Conservation (phyloP, 2,797 vertebrate species). For the Peromyscus attwateri region DNA sequence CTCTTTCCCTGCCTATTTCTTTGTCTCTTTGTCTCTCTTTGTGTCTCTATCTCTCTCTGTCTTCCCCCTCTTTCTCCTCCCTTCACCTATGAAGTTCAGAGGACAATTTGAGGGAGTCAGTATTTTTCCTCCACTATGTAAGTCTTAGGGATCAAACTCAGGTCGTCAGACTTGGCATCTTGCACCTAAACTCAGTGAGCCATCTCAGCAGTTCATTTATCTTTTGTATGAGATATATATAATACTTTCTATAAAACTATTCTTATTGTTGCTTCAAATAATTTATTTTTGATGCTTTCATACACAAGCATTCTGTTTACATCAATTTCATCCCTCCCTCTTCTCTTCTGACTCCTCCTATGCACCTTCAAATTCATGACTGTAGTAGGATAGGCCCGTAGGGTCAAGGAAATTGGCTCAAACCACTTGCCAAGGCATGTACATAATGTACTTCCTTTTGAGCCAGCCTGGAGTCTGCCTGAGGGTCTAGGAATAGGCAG, state of each 20-base stretch:
- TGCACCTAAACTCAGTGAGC: not conserved
- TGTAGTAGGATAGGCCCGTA: too few species aligned
- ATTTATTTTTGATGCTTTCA: not conserved
- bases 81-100: not conserved
- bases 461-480: too few species aligned
- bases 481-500: too few species aligned
- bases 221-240: not conserved
- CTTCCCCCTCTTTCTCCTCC: not conserved
- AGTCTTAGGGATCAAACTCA: not conserved
- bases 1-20: not conserved
- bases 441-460: too few species aligned
- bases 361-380: not conserved
- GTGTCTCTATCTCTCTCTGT: too few species aligned
- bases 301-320: not conserved
- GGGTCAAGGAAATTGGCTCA: too few species aligned
- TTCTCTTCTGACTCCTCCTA: not conserved
- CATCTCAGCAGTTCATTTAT: not conserved
- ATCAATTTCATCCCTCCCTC: not conserved
- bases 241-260: too few species aligned
- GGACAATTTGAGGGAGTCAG: not conserved
- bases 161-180: not conserved
- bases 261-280: not conserved
- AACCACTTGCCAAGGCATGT: too few species aligned
- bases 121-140: not conserved
- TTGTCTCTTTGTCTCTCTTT: not conserved